phyloP scores from a whole-genome alignment of 1,140 invertebrate genomes.

The Drosophila varians region DNA sequence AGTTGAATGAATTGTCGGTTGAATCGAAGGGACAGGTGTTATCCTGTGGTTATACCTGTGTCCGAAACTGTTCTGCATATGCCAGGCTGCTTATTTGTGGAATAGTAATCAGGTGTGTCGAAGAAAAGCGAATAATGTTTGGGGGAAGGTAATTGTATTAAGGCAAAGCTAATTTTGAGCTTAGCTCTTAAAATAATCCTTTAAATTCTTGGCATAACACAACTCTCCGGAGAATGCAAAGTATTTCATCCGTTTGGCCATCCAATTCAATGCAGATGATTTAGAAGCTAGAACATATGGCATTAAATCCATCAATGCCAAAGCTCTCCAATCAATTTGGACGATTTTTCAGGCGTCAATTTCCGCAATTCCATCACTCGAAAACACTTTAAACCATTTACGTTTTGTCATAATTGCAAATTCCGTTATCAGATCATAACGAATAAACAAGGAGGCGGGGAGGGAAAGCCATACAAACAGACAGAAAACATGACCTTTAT shows the following conservation, averaged over 20 bases:
- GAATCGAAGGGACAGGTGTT: slow-evolving; percentile 11
- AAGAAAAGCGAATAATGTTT: slow-evolving; percentile 3
- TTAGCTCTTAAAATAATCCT: neutral
- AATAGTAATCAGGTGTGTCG: slow-evolving; percentile 24
- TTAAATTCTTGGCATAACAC: neutral
- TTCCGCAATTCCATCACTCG: slow-evolving; percentile 19
- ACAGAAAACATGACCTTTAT: slow-evolving; percentile 49
- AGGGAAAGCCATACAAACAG: neutral
- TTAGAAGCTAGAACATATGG: neutral
- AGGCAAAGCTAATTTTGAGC: neutral
- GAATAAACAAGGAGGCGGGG: slow-evolving; percentile 13
- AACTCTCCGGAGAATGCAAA: too few species aligned
- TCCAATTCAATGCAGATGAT: neutral
- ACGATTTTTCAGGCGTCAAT: slow-evolving; percentile 8
- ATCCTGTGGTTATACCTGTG: slow-evolving; percentile 15
- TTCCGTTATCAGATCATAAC: slow-evolving; percentile 47
- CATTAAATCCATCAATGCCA: slow-evolving; percentile 17
- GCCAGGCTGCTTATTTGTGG: slow-evolving; percentile 19
- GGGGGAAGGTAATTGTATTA: slow-evolving; percentile 5
- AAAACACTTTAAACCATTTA: slow-evolving; percentile 43
- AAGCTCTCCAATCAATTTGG: slow-evolving; percentile 30
- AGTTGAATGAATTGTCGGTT: slow-evolving; percentile 57
- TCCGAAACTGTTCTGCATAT: slow-evolving; percentile 24
- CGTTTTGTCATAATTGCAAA: slow-evolving; percentile 50
- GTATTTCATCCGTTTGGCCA: too few species aligned